Percentiles rank a stretch among this genome's conserved stretches.
Evolutionary conservation across 2,888 invertebrate genomes (phyloP).

Genomic region (Agrenia bidenticulata): DNA sequence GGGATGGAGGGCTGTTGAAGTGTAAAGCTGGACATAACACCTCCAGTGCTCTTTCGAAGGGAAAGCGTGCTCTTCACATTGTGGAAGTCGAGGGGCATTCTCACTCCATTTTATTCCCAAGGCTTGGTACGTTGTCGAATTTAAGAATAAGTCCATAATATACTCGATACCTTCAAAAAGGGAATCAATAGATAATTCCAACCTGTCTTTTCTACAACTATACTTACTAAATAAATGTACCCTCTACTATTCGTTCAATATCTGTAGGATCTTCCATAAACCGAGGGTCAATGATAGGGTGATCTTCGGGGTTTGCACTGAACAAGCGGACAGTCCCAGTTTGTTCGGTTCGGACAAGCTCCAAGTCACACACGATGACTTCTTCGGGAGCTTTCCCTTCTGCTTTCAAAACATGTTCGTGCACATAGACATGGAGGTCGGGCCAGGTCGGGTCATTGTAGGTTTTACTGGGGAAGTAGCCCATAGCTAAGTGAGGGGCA

Average conservation of each 20-base stretch:
- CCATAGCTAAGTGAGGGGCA: constrained; percentile 19
- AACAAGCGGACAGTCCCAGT: constrained; percentile 24
- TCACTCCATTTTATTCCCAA: constrained; percentile 26
- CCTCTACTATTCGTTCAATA: constrained; percentile 31
- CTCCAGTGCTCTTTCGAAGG: constrained; percentile 26
- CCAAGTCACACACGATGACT: constrained; percentile 16
- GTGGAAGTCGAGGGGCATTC: not conserved
- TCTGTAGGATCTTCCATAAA: constrained; percentile 29
- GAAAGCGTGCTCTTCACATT: constrained; percentile 8
- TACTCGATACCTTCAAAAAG: constrained; percentile 18
- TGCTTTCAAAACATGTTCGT: constrained; percentile 1
- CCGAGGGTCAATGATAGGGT: constrained; percentile 29
- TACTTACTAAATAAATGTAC: not conserved
- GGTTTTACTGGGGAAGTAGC: constrained; percentile 21
- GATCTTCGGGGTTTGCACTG: constrained; percentile 19
- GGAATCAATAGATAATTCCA: no score
- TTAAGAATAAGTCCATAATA: constrained; percentile 31
- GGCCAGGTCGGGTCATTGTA: constrained; percentile 28
- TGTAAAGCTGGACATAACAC: constrained; percentile 13
- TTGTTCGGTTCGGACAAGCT: constrained; percentile 10
- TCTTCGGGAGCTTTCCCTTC: constrained; percentile 11
- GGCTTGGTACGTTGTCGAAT: constrained; percentile 21
- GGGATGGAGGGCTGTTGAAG: constrained; percentile 23
- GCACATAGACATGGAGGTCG: constrained; percentile 30
- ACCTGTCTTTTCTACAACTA: not conserved